Evolutionary conservation across 2,797 vertebrate species (phyloP).

Genomic region (Schizopygopsis malacanthus): DNA sequence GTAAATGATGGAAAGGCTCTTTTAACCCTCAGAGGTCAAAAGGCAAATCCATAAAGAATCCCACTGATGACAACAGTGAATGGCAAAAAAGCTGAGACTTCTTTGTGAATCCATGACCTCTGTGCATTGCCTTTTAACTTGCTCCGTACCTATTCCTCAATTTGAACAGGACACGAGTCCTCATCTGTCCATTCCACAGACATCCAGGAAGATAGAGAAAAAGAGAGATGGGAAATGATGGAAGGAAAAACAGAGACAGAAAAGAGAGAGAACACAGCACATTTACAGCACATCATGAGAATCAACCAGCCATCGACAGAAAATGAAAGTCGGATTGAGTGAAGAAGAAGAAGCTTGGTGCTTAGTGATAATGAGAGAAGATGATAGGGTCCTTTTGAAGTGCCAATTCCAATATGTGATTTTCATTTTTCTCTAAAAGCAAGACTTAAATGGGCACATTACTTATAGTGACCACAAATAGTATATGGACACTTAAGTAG

Average conservation of each 20-base stretch:
- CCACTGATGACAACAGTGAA: slow-evolving; percentile 25
- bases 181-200: slow-evolving; percentile 88
- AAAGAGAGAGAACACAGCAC: slow-evolving; percentile 76
- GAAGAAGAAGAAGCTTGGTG: slow-evolving; percentile 46
- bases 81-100: slow-evolving; percentile 31
- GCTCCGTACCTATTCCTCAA: slow-evolving; percentile 93
- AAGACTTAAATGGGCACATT: not conserved
- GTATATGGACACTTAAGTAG: not conserved
- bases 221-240: slow-evolving; percentile 62
- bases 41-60: slow-evolving; percentile 26
- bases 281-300: slow-evolving; percentile 77
- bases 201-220: slow-evolving; percentile 65
- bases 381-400: slow-evolving; percentile 36
- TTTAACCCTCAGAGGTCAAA: slow-evolving; percentile 38
- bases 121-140: slow-evolving; percentile 59
- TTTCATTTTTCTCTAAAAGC: slow-evolving; percentile 10
- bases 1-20: slow-evolving; percentile 38
- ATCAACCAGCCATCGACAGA: slow-evolving; percentile 70
- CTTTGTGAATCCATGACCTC: slow-evolving; percentile 46
- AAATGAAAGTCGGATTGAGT: slow-evolving; percentile 62
- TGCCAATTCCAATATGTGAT: not conserved
- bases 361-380: slow-evolving; percentile 43
- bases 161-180: slow-evolving; percentile 93
- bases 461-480: not conserved
- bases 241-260: slow-evolving; percentile 62